Percentiles rank a stretch among this genome's conserved stretches.
phyloP scores from a whole-genome alignment of 1,140 invertebrate species.

The Latrodectus geometricus region DNA sequence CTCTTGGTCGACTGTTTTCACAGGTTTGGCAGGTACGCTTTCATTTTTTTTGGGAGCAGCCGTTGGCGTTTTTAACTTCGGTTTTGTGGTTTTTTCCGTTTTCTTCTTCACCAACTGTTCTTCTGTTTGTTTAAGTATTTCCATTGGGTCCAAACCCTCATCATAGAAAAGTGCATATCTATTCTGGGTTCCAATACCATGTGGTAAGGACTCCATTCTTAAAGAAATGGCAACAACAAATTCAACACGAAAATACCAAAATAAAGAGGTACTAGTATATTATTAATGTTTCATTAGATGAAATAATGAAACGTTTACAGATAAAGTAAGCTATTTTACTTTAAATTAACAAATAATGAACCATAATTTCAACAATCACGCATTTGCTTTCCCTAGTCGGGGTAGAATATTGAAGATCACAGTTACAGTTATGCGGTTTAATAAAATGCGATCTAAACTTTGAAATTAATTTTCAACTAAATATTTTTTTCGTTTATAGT shows the following conservation, averaged over 20 bases:
- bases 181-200: slow-evolving; percentile 83
- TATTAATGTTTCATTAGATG: no score
- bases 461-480: no score
- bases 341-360: no score
- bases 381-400: no score
- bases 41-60: slow-evolving; percentile 70
- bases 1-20: slow-evolving; percentile 12
- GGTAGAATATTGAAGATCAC: no score
- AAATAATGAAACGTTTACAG: no score
- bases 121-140: slow-evolving; percentile 75
- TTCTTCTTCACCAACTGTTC: slow-evolving; percentile 84
- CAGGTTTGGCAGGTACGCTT: slow-evolving; percentile 13
- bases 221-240: not conserved
- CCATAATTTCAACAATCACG: no score
- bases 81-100: slow-evolving; percentile 81
- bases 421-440: no score
- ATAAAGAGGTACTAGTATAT: not conserved
- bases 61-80: slow-evolving; percentile 68
- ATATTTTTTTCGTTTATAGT: no score
- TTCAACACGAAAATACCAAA: not conserved
- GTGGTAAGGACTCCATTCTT: slow-evolving; percentile 12
- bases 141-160: slow-evolving; percentile 86
- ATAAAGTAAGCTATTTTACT: no score
- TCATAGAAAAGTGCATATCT: slow-evolving; percentile 90
- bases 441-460: no score